phyloP scores from a whole-genome alignment of 1,140 invertebrate genomes.

The Reticulitermes speratus region DNA sequence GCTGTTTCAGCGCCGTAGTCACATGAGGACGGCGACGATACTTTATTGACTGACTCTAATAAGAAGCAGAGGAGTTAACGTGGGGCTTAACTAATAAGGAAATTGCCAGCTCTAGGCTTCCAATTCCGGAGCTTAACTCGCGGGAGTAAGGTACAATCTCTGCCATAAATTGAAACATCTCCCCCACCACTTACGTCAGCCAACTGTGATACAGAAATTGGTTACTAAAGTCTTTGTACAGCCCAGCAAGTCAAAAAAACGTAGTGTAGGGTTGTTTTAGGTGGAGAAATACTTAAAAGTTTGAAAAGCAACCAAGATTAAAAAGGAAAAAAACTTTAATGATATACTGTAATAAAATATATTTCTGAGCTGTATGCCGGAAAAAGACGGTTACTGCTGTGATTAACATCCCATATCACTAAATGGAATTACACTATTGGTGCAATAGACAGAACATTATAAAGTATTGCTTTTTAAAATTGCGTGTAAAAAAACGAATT shows the following conservation, averaged over 20 bases:
- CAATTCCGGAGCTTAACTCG: constrained; percentile 13
- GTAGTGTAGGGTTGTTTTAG: no score
- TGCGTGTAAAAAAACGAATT: no score
- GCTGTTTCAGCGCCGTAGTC: neutral
- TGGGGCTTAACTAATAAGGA: neutral
- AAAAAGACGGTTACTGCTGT: no score
- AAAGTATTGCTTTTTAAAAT: no score
- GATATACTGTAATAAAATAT: no score
- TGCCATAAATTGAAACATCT: constrained; percentile 1
- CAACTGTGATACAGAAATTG: neutral
- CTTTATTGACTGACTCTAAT: neutral
- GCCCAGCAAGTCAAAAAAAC: neutral
- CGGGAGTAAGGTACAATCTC: neutral
- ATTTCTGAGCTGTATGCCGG: no score
- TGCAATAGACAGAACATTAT: no score
- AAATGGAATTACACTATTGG: no score
- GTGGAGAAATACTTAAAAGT: no score
- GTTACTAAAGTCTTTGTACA: neutral
- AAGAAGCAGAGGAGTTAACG: constrained; percentile 7
- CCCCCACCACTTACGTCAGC: neutral
- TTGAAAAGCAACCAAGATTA: no score
- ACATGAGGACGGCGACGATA: neutral
- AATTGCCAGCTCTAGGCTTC: constrained; percentile 14
- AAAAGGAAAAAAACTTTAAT: no score
- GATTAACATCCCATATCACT: no score